Evolutionary conservation across 2,797 vertebrate species (phyloP).

Genomic region (Halcyon smyrnensis): DNA sequence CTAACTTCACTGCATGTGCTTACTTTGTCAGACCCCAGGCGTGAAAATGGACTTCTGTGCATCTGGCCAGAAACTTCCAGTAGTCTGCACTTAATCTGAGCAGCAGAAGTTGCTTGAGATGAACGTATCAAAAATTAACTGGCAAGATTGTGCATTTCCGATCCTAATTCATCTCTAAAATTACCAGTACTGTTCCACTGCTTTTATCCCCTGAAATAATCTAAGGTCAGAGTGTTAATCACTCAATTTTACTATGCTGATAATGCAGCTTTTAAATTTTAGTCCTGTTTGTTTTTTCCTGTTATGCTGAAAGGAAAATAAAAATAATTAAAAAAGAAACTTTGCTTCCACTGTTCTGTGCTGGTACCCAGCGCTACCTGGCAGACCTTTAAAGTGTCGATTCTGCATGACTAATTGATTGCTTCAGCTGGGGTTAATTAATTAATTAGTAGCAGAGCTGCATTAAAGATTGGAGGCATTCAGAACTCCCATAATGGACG

Average conservation of each 20-base stretch:
- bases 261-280: slow-evolving; percentile 14
- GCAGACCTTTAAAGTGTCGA: slow-evolving; percentile 77
- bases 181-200: neutral
- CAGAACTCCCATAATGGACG: slow-evolving; percentile 78
- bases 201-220: slow-evolving; percentile 11
- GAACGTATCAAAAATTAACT: neutral
- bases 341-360: slow-evolving; percentile 19
- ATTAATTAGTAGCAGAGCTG: slow-evolving; percentile 89
- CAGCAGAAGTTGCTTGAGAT: neutral
- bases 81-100: neutral
- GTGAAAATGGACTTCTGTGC: neutral
- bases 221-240: neutral
- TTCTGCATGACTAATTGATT: slow-evolving; percentile 87
- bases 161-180: neutral
- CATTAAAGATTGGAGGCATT: slow-evolving; percentile 82
- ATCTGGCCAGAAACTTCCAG: neutral
- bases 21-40: neutral
- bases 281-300: neutral
- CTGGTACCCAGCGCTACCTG: slow-evolving; percentile 52
- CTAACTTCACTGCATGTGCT: neutral
- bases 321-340: slow-evolving; percentile 44
- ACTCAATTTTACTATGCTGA: neutral
- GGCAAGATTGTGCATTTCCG: neutral
- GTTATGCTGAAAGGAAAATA: slow-evolving; percentile 13
- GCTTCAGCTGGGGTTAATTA: slow-evolving; percentile 88